phyloP scores from a whole-genome alignment of 2,888 invertebrate genomes.

The Heliconius ismenius region DNA sequence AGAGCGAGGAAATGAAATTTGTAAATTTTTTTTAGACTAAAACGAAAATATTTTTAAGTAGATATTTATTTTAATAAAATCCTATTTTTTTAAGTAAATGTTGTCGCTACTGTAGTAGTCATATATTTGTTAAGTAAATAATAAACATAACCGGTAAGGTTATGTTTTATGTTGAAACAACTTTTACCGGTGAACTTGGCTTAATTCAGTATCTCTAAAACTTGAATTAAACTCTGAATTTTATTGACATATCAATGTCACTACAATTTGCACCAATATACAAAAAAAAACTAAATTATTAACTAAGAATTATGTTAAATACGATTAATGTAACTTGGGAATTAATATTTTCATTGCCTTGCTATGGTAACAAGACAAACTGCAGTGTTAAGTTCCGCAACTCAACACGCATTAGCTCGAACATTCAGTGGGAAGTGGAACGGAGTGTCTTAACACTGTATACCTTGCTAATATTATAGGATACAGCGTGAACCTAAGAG shows the following conservation, averaged over 20 bases:
- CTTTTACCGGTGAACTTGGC: constrained; percentile 37
- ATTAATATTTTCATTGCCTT: too few species aligned
- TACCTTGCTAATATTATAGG: too few species aligned
- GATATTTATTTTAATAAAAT: not conserved
- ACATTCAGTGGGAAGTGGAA: too few species aligned
- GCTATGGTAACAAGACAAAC: too few species aligned
- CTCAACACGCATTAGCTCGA: too few species aligned
- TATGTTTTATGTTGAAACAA: constrained; percentile 29
- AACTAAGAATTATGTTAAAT: too few species aligned
- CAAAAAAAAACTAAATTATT: not conserved
- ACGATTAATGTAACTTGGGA: too few species aligned
- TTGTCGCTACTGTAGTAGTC: too few species aligned
- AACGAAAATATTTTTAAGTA: not conserved
- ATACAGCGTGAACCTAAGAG: too few species aligned
- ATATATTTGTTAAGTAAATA: not conserved
- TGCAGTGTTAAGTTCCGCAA: too few species aligned
- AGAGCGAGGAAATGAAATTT: not conserved
- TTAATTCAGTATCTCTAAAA: constrained; percentile 16
- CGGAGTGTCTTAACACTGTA: too few species aligned
- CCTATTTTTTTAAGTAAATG: not conserved
- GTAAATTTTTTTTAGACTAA: not conserved
- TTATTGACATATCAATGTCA: constrained; percentile 30
- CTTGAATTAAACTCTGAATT: constrained; percentile 10
- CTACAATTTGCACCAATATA: not conserved
- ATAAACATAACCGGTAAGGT: not conserved